Evolutionary conservation across 2,797 vertebrate species (phyloP).

Genomic region (Neomorphus geoffroyi): DNA sequence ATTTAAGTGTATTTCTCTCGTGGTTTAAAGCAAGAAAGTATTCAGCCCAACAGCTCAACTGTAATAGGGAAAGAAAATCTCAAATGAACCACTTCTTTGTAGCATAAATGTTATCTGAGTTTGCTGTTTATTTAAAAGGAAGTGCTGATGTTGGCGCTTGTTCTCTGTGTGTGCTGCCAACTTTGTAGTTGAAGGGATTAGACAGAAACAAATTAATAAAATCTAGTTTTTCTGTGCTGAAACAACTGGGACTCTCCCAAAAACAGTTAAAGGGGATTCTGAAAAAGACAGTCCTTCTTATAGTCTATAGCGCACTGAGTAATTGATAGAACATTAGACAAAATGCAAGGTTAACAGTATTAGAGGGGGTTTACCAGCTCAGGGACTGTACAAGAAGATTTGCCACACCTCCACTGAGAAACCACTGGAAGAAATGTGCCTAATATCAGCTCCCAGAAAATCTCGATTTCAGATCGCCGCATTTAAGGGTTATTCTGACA

Average conservation of each 20-base stretch:
- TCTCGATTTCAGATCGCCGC: background rate
- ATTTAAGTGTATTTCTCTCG: background rate
- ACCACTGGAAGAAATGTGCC: background rate
- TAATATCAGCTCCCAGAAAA: background rate
- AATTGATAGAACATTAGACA: background rate
- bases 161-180: background rate
- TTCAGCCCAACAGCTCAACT: background rate
- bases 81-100: slow-evolving; percentile 2
- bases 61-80: slow-evolving; percentile 5
- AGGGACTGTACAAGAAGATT: background rate
- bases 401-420: background rate
- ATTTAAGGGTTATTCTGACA: background rate
- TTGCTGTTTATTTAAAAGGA: slow-evolving; percentile 52
- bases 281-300: background rate
- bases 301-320: background rate
- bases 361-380: background rate
- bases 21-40: background rate
- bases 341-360: background rate
- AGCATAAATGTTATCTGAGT: slow-evolving; percentile 17
- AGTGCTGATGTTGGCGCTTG: slow-evolving; percentile 14
- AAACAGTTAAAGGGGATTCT: background rate
- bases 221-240: slow-evolving; percentile 13
- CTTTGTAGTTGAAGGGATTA: background rate
- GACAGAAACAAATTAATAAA: slow-evolving; percentile 34
- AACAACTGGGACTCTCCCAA: background rate